Conservation (phyloP, 53 echinoderm and acorn worm species). For the Antedon mediterranea region DNA sequence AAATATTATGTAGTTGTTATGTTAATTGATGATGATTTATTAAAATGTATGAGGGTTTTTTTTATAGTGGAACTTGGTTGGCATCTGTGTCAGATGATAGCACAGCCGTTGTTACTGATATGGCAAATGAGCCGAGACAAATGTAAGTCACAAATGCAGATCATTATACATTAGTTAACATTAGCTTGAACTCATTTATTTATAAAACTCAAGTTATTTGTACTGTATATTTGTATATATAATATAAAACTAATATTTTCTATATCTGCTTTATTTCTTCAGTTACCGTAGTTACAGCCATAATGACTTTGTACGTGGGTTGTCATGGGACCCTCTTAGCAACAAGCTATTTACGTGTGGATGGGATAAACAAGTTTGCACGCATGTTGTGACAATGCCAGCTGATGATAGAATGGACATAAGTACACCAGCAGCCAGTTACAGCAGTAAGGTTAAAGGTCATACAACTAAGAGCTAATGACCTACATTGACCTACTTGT, state of each 20-base stretch:
- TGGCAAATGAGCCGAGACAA: slow-evolving; percentile 73
- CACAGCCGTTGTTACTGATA: slow-evolving; percentile 84
- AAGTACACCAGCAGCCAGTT: background rate
- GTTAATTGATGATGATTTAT: background rate
- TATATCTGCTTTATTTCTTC: background rate
- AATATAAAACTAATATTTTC: no score
- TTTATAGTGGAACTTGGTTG: slow-evolving; percentile 60
- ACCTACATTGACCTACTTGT: background rate
- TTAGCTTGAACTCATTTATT: no score
- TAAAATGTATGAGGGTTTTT: no score
- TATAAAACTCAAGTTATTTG: no score
- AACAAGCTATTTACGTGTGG: slow-evolving; percentile 93
- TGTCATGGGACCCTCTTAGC: slow-evolving; percentile 83
- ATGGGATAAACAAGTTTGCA: slow-evolving; percentile 72
- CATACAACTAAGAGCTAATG: background rate
- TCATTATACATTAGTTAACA: no score
- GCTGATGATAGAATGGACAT: slow-evolving; percentile 12
- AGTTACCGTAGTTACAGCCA: slow-evolving; percentile 93
- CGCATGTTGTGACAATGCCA: slow-evolving; percentile 76
- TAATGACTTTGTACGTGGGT: slow-evolving; percentile 95
- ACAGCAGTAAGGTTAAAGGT: background rate
- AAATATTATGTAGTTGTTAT: no score
- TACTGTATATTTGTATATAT: no score
- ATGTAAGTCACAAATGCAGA: slow-evolving; percentile 50
- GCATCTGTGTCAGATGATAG: slow-evolving; percentile 95